Base-by-base conservation (phyloP, 2,888 invertebrate genomes). In the Amphipoea oculea region DNA sequence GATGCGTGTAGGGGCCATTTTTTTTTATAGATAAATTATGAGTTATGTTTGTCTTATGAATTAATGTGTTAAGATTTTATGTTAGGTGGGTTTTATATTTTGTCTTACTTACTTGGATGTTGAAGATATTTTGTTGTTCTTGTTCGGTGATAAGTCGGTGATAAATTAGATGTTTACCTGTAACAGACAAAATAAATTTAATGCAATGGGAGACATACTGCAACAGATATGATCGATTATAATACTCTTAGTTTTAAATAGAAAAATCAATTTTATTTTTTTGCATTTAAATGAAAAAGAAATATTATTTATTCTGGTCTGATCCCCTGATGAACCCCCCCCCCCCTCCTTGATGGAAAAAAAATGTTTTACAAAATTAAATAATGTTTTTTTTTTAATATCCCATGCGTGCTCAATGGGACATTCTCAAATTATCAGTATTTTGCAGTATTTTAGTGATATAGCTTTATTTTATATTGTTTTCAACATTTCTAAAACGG, bases 151-250 rank as follows among this genome's bases (percentile, higher is more conserved):
- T 54, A 63, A 57, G 14, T 67, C 23, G 62, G 23, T 73, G 73
- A 40, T 68, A 12, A 29, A 54, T 20, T 51, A 7, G n/a, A 67
- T 23, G 36, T 4, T 81, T 82, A 82, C 83, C 82, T 81, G 80
- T 48, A 81, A 76, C 9, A 82, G 42, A 76, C 2, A 68, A 75
- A 9, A 79, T 0, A 20, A 4, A 9, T n/a, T 67, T 42, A 0
- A 51, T 29, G 4, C 23, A 4, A 57, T 9, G n/a, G 17, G 2
- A 42, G 11, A 36, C 2, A 69, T 23, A 12, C 54, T 36, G 6
- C 5, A 7, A 63, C 7, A 1, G 9, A 14, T 45, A 45, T 2
- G 45, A 45, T 45, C 45, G 1, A 45, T 11, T 11, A 65, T 45
- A 11, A 76, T 9, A 9, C 1, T 42, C 20, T 76, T 23, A 17